Base-by-base conservation (phyloP, 1,140 invertebrate species). In the Magallana angulata region DNA sequence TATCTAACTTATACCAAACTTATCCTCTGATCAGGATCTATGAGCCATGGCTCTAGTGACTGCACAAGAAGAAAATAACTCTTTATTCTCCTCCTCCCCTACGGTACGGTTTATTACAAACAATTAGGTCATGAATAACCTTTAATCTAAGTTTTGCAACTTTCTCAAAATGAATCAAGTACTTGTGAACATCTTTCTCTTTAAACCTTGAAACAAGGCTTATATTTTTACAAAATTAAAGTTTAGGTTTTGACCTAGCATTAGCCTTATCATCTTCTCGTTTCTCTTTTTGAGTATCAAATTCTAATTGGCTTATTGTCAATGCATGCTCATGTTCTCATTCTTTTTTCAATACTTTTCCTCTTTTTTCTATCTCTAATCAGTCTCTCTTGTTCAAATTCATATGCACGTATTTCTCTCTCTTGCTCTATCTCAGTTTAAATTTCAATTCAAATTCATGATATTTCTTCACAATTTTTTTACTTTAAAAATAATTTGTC, bases 81-180 rank as follows among this genome's bases (percentile, higher is more conserved):
- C 86, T 82, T 24, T 85, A 7, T 24, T 76, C 60, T 81, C 83
- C 62, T 12, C 12, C 24, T 59, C 48, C n/a, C 56, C 6, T 82
- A 81, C 84, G 11, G 83, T 24, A 57, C 48, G 85, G 86, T 56
- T 68, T 85, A 57, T 81, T 56, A 85, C 68, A 82, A n/a, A 91
- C 59, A 59, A 87, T 36, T 30, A 82, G 86, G 30, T 86, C 30
- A 58, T 57, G 81, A 18, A 89, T 57, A 71, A 90, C 90, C 58
- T 89, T 88, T 71, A 87, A 64, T 90, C 85, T 58, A 87, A 56
- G 86, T 88, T 90, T 71, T 16, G 87, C 87, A 57, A 85, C 80
- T 83, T 90, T 90, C 62, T 90, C 87, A 88, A 90, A 90, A 62
- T 89, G 87, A 71, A 81, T 14, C 85, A 90, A 91, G 87, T 89